Evolutionary conservation across 2,797 vertebrate species (phyloP).

Genomic region (Oreochromis mossambicus): DNA sequence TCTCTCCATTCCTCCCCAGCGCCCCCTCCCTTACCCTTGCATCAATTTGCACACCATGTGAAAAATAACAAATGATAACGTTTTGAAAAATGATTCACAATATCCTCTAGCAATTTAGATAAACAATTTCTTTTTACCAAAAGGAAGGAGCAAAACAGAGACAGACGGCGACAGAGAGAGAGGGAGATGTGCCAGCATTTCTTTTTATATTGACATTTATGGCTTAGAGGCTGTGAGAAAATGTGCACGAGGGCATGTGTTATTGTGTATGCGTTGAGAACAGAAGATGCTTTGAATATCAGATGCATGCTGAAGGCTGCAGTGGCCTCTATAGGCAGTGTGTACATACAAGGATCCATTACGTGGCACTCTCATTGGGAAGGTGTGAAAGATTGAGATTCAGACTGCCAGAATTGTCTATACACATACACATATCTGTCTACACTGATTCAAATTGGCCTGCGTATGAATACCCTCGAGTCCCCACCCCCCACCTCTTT

Average conservation of each 20-base stretch:
- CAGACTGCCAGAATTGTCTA: slow-evolving; percentile 4
- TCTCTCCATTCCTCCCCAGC: not conserved
- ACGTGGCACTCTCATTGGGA: slow-evolving; percentile 15
- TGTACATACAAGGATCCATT: slow-evolving; percentile 39
- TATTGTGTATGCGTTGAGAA: slow-evolving; percentile 7
- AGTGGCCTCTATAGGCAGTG: slow-evolving; percentile 53
- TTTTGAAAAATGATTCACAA: slow-evolving; percentile 64
- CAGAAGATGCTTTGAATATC: slow-evolving; percentile 47
- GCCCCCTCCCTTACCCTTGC: not conserved
- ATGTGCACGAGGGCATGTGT: not conserved
- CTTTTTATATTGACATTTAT: slow-evolving; percentile 49
- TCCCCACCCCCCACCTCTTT: not conserved
- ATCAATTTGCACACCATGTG: slow-evolving; percentile 53
- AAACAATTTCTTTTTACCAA: slow-evolving; percentile 56
- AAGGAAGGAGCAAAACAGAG: slow-evolving; percentile 26
- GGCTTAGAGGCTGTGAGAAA: slow-evolving; percentile 30
- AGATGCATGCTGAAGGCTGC: slow-evolving; percentile 39
- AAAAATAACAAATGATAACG: slow-evolving; percentile 62
- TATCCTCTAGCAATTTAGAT: slow-evolving; percentile 66
- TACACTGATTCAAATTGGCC: slow-evolving; percentile 16
- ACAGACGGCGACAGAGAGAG: slow-evolving; percentile 19
- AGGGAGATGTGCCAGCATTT: slow-evolving; percentile 21
- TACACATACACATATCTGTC: not conserved
- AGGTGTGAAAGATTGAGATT: slow-evolving; percentile 12
- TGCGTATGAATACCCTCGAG: not conserved